Conservation (phyloP, 2,888 invertebrate genomes). For the Caenorhabditis sp. region DNA sequence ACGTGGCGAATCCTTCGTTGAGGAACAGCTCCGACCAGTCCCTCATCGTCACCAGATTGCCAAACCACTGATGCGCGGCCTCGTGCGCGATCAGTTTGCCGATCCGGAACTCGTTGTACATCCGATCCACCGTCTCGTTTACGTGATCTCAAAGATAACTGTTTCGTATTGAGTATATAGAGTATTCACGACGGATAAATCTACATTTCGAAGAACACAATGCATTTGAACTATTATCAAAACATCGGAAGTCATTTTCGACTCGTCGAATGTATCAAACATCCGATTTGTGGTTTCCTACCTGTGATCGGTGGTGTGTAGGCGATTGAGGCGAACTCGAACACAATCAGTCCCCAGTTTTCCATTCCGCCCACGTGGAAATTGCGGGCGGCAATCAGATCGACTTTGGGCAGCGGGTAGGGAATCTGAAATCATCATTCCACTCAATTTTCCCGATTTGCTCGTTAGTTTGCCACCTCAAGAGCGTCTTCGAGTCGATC, state of each 20-base stretch:
- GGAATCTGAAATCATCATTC: constrained; percentile 58
- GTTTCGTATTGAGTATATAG: too few species aligned
- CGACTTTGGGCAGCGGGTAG: constrained; percentile 78
- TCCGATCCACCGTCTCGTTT: constrained; percentile 75
- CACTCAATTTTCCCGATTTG: too few species aligned
- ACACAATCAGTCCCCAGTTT: constrained; percentile 79
- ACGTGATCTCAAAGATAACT: constrained; percentile 54
- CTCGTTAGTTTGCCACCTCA: too few species aligned
- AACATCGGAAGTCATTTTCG: too few species aligned
- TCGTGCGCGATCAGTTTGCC: constrained; percentile 80
- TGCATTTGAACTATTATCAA: too few species aligned
- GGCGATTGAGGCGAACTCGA: constrained; percentile 52
- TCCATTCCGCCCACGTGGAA: constrained; percentile 81
- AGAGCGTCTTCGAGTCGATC: constrained; percentile 75
- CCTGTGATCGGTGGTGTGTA: constrained; percentile 42
- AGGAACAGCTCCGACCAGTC: constrained; percentile 79
- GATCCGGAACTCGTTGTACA: constrained; percentile 73
- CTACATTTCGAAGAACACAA: too few species aligned
- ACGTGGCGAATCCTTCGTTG: constrained; percentile 80
- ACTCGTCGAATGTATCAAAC: too few species aligned
- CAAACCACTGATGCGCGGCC: constrained; percentile 80
- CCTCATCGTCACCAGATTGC: constrained; percentile 79
- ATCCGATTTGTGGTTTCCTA: neutral
- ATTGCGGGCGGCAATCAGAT: constrained; percentile 80
- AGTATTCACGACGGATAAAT: too few species aligned